Base-by-base conservation (phyloP, 2,797 vertebrate species). In the Cirrhinus mrigala region DNA sequence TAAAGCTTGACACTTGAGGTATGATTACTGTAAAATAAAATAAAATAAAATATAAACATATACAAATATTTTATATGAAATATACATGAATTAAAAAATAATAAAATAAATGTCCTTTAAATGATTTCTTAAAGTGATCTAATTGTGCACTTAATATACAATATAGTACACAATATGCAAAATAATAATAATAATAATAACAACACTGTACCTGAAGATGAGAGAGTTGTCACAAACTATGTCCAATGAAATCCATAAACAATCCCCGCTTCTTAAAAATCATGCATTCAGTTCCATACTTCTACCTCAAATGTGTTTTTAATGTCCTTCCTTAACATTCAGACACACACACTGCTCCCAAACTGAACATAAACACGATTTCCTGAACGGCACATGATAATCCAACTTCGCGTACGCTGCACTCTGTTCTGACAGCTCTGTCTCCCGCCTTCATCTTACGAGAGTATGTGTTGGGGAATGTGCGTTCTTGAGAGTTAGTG, bases 401-500 rank as follows among this genome's bases (percentile, higher is more conserved):
- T 79, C 83, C 74, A 84, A 40, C 73, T 84, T 84, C 62, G 60
- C 52, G 22, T 60, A 50, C 9, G 48, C 70, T 82, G 29, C 46
- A 33, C 84, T 82, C 58, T 40, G 64, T 68, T 46, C 81, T 64
- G 79, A 71, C 86, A 73, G 37, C 64, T 83, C 76, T 7, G 18
- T 75, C 79, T 79, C 22, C 84, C 29, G 64, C 71, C 64, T 83
- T 75, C 46, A 76, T 68, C 83, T 81, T 76, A 79, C 56, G 48
- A 40, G 76, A 80, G 85, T 46, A 71, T 33, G 75, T 66, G 78
- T 74, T 77, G 88, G 81, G 27, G 81, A 44, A 80, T 27, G 80
- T 62, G 64, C 18, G n/a, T 68, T 84, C 71, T 73, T 69, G 79
- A 68, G 83, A 88, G 84, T 93, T 90, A 82, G 91, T 86, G 79